Base-by-base conservation (phyloP, 2,797 vertebrate species). In the Dicrostonyx torquatus region DNA sequence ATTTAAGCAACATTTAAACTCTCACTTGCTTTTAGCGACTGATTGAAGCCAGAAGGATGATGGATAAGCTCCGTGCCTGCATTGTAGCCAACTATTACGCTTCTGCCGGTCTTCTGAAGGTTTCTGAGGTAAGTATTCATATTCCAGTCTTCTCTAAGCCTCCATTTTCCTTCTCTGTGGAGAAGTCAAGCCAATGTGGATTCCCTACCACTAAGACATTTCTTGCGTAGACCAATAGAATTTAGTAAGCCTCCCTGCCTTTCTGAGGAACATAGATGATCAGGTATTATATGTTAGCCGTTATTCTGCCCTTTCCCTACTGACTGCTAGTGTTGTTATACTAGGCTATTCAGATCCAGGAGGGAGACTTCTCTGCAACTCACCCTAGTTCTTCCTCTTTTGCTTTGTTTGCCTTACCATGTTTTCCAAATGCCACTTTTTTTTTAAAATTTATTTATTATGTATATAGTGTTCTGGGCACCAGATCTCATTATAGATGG, bases 41-140 rank as follows among this genome's bases (percentile, higher is more conserved):
- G 90, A 99, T 99, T 96, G 99, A 99, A 98, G 99, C 99, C 64
- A 99, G 99, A 96, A 99, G 99, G 97, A 99, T 99, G 99, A 99
- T 99, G 99, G 99, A 99, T 98, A 99, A 99, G 97, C 98, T 99
- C 50, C 99, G 99, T 91, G 99, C 99, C 94, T 99, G 99, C 96
- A 99, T 99, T 91, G 99, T 99, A 96, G 99, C 99, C 37, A 99
- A 99, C 98, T 99, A 99, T 96, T 99, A 99, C 2, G 99, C 99
- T 6, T 99, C 98, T 91, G 99, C 99, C 62, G 99, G 99, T 70
- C 98, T 99, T 92, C 98, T 99, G 64, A 99, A 99, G 98, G 98
- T 98, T 93, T 98, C 99, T 94, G 99, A 99, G 99, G 99, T 99
- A 98, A 98, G 94, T 92, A 43, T 90, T 95, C 29, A 18, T 80